Conservation (phyloP, 30 jellyfish, hydroid and myxozoan genomes). For the Aurelia sp. region DNA sequence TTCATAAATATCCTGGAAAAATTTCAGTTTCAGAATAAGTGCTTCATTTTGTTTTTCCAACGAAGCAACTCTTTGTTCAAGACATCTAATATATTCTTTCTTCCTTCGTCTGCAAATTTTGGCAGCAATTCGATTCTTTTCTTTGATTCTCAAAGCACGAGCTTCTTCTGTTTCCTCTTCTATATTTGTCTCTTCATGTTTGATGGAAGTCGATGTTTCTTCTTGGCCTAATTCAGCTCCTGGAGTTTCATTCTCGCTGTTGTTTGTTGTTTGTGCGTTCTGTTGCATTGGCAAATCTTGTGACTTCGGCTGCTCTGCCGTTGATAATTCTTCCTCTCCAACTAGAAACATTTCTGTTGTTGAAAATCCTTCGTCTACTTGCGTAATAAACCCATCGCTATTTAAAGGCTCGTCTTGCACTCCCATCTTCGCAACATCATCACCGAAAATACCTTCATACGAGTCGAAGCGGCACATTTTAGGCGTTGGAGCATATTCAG, state of each 20-base stretch:
- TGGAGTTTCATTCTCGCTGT: neutral
- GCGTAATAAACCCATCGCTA: neutral
- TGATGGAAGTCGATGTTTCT: neutral
- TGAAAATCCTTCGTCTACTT: slow-evolving; percentile 26
- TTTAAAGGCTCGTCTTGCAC: neutral
- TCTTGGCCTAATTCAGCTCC: neutral
- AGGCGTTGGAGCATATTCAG: neutral
- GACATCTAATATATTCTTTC: slow-evolving; percentile 42
- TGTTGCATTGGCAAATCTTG: neutral
- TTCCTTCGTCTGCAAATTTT: slow-evolving; percentile 53
- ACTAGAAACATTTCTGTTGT: slow-evolving; percentile 33
- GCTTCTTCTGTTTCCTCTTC: slow-evolving; percentile 54
- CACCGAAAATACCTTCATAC: too few species aligned
- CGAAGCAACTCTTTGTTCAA: slow-evolving; percentile 45
- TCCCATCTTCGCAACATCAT: too few species aligned
- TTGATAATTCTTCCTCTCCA: slow-evolving; percentile 20
- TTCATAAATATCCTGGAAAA: slow-evolving; percentile 41
- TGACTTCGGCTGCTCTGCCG: neutral
- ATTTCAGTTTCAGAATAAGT: slow-evolving; percentile 25
- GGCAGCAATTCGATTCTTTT: slow-evolving; percentile 56
- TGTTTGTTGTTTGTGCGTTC: neutral
- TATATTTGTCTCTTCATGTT: neutral
- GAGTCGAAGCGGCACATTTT: neutral
- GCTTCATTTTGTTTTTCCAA: slow-evolving; percentile 50
- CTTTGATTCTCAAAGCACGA: slow-evolving; percentile 54